Percentiles rank a stretch among this genome's conserved stretches.
These are phyloP conservation scores for Silvanus unidentatus DNA, from an alignment of 2,888 invertebrate genomes.

Conservation along the genomic window DNA sequence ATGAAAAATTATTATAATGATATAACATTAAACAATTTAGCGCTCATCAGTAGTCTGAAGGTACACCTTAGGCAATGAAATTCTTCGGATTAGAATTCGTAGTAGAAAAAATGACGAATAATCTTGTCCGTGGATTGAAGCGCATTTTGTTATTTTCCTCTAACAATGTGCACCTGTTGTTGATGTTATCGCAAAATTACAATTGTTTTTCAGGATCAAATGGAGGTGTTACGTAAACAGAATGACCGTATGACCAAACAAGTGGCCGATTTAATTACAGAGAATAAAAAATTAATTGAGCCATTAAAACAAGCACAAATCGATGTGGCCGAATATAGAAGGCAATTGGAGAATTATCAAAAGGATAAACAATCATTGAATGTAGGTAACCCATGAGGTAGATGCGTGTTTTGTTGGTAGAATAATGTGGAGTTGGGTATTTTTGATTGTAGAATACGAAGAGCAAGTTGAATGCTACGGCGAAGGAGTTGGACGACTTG, in stretches of 20 bases:
- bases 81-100: background rate
- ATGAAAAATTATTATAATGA: conserved; percentile 94
- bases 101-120: too few species aligned
- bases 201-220: conserved; percentile 61
- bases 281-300: conserved; percentile 67
- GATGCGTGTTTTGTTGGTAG: background rate
- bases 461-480: conserved; percentile 43
- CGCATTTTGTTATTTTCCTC: too few species aligned
- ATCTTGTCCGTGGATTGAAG: too few species aligned
- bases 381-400: conserved; percentile 20
- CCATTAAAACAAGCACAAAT: conserved; percentile 67
- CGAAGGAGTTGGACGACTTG: conserved; percentile 56
- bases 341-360: conserved; percentile 77
- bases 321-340: conserved; percentile 65
- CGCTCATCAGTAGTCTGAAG: conserved; percentile 84
- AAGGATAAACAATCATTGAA: conserved; percentile 65
- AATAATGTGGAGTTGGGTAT: background rate
- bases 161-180: too few species aligned
- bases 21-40: conserved; percentile 87
- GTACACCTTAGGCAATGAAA: conserved; percentile 36
- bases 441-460: conserved; percentile 53
- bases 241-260: conserved; percentile 72
- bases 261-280: conserved; percentile 59
- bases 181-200: too few species aligned
- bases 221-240: conserved; percentile 68